These are phyloP conservation scores for Micrastur ruficollis DNA, from an alignment of 2,797 vertebrate genomes.

Conservation along the genomic window DNA sequence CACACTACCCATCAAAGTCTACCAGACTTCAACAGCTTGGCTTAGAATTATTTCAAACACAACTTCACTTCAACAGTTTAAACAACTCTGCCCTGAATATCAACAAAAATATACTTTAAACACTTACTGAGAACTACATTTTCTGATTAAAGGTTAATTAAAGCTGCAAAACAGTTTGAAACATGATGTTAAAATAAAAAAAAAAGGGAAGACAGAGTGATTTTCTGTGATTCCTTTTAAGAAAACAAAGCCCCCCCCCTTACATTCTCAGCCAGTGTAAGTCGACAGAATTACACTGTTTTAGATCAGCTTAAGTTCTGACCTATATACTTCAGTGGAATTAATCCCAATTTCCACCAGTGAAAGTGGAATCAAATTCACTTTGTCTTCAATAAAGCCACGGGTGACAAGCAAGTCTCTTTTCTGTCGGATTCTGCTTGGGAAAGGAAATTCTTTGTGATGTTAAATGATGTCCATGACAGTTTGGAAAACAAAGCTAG, in stretches of 20 bases:
- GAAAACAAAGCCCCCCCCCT: not conserved
- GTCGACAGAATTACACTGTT: not conserved
- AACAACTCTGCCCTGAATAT: not conserved
- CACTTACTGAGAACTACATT: not conserved
- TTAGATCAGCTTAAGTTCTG: slow-evolving; percentile 46
- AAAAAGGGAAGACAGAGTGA: not conserved
- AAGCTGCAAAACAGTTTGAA: not conserved
- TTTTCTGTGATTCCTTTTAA: not conserved
- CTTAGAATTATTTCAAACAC: not conserved
- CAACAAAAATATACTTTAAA: not conserved
- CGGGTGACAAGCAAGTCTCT: not conserved
- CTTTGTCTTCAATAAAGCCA: slow-evolving; percentile 22
- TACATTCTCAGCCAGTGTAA: slow-evolving; percentile 8
- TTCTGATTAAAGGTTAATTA: not conserved
- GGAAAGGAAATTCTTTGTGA: not conserved
- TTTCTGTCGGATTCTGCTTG: not conserved
- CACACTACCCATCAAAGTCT: not conserved
- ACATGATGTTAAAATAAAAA: not conserved
- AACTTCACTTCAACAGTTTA: not conserved
- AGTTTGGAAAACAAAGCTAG: not conserved
- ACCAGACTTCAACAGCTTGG: not conserved
- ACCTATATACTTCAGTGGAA: slow-evolving; percentile 25
- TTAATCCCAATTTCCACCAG: slow-evolving; percentile 53
- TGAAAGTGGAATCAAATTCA: slow-evolving; percentile 12
- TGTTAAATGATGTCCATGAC: not conserved